These are phyloP conservation scores for Idris sp. DNA, from an alignment of 1,140 invertebrate species.

Conservation along the genomic window DNA sequence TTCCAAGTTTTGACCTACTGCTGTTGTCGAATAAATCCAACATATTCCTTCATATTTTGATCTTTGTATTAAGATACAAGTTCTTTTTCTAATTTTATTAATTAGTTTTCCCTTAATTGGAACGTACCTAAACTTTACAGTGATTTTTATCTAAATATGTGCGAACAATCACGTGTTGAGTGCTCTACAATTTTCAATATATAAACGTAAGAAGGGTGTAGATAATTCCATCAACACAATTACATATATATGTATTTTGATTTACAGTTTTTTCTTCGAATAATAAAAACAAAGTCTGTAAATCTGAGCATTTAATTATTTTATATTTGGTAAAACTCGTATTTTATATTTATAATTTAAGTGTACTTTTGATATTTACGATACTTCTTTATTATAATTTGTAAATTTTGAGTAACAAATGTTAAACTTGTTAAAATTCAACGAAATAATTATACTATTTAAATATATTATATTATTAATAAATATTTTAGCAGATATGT, in stretches of 20 bases:
- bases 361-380: no score
- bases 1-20: constrained; percentile 52
- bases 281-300: no score
- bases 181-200: constrained; percentile 66
- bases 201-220: constrained; percentile 50
- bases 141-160: constrained; percentile 68
- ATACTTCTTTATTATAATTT: no score
- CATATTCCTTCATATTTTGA: constrained; percentile 41
- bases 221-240: constrained; percentile 43
- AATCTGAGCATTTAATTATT: no score
- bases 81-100: constrained; percentile 27
- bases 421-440: no score
- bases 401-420: no score
- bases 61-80: constrained; percentile 43
- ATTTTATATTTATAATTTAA: no score
- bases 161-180: constrained; percentile 69
- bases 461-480: no score
- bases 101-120: constrained; percentile 37
- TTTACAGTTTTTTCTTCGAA: no score
- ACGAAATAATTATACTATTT: no score
- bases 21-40: constrained; percentile 13
- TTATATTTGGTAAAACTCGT: no score
- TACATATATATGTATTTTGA: neutral
- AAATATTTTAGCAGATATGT: no score
- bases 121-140: constrained; percentile 69